phyloP scores from a whole-genome alignment of 2,888 invertebrate genomes.

The Troides aeacus region DNA sequence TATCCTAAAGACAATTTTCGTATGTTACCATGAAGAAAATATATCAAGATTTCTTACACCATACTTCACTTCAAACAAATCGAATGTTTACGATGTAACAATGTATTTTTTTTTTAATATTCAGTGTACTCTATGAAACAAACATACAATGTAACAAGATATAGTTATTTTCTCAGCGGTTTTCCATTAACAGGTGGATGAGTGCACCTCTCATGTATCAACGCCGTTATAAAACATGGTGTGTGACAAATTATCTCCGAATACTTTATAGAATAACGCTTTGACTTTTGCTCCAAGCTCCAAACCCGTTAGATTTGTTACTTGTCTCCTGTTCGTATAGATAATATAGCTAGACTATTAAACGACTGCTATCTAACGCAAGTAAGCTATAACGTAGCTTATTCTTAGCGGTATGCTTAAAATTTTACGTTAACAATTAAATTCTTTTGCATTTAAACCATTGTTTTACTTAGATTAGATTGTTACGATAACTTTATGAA shows the following conservation, averaged over 20 bases:
- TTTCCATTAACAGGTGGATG: conserved; percentile 58
- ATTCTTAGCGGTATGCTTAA: conserved; percentile 13
- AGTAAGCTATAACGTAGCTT: conserved; percentile 25
- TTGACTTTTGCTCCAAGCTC: conserved; percentile 17
- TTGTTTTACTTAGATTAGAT: background rate
- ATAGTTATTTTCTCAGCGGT: conserved; percentile 22
- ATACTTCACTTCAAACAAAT: no score
- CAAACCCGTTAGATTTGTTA: conserved; percentile 13
- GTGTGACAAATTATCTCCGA: conserved; percentile 51
- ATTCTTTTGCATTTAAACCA: background rate
- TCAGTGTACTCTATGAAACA: no score
- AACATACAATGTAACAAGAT: background rate
- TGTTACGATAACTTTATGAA: background rate
- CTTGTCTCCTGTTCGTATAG: conserved; percentile 23
- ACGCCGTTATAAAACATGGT: conserved; percentile 60
- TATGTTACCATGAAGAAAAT: no score
- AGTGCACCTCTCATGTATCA: conserved; percentile 55
- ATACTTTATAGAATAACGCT: conserved; percentile 27
- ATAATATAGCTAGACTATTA: conserved; percentile 11
- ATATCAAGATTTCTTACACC: no score
- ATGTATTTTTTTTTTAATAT: no score
- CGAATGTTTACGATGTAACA: no score
- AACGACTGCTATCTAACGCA: conserved; percentile 32
- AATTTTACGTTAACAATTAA: background rate
- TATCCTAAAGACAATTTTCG: background rate